Base-by-base conservation (phyloP, 1,140 invertebrate species). In the Gonioctena quinquepunctata region DNA sequence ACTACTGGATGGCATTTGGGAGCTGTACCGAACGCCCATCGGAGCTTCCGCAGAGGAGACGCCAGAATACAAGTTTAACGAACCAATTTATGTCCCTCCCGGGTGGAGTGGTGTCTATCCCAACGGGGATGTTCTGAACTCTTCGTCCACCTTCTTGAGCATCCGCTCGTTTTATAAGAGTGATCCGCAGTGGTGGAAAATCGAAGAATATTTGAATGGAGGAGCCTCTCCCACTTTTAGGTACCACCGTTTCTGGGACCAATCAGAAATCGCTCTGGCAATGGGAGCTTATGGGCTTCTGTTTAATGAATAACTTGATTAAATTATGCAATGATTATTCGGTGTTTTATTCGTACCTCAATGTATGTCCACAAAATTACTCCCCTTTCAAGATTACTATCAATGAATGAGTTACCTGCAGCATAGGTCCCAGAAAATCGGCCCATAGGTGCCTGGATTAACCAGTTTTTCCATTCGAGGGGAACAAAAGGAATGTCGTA, bases 171-270 rank as follows among this genome's bases (percentile, higher is more conserved):
- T 63, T 63, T 71, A 64, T 60, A 73, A 73, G 26, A 62, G 69
- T 11, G 71, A 69, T 57, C 26, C 71, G 1, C 25, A 69, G 1
- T 73, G 71, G 71, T 21, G 56, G n/a, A 69, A 69, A 22, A 66
- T 73, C 18, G 42, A 73, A 67, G 13, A 2, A 2, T 50, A 66
- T 64, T 19, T 73, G 18, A 60, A 62, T 25, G 71, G 71, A n/a
- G 71, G 71, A 3, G 62, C 57, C 2, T 54, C 66, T 23, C 71
- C 71, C 7, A 68, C 57, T 6, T 73, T 73, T 42, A 61, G 48
- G 4, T 73, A 69, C 57, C 71, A 73, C 56, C 60, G 71, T 26
- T 73, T 73, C 67, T 73, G 71, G 71, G 68, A 68, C 27, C 71
- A 73, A 50, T 33, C 71, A 21, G 71, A 69, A 22, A 62, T 73